These are phyloP conservation scores for Drosophila meridiana DNA, from an alignment of 2,888 invertebrate species.

Conservation along the genomic window DNA sequence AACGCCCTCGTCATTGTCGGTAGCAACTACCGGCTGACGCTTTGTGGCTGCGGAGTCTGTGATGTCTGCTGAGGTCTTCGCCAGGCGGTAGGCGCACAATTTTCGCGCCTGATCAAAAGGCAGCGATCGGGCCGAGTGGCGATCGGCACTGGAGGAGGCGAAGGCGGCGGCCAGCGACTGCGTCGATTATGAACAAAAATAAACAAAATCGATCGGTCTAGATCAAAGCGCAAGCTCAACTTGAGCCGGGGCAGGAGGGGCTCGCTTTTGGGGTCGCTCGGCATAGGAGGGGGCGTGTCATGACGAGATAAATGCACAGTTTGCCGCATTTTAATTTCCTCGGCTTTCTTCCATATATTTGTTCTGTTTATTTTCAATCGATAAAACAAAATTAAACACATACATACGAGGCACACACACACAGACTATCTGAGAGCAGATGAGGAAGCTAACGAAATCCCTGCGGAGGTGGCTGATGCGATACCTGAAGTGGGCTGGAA, in stretches of 20 bases:
- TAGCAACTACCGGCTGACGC: conserved; percentile 76
- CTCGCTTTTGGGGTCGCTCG: neutral
- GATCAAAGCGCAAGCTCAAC: conserved; percentile 73
- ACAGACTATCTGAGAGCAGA: neutral
- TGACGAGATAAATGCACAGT: conserved; percentile 75
- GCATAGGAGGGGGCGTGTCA: conserved; percentile 58
- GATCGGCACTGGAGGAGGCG: conserved; percentile 24
- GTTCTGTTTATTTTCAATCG: conserved; percentile 57
- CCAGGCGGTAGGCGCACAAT: conserved; percentile 63
- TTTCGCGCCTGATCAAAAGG: conserved; percentile 79
- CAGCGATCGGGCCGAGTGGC: conserved; percentile 37
- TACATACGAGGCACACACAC: conserved; percentile 33
- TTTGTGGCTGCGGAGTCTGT: conserved; percentile 28
- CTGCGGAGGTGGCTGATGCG: conserved; percentile 25
- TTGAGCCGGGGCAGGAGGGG: conserved; percentile 3
- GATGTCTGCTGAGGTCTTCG: conserved; percentile 33
- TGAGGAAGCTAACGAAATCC: conserved; percentile 59
- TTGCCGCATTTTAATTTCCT: conserved; percentile 76
- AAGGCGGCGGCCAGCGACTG: conserved; percentile 45
- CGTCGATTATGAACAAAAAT: conserved; percentile 78
- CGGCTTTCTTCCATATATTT: conserved; percentile 37
- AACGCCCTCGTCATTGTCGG: conserved; percentile 72
- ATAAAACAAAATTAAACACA: conserved; percentile 69
- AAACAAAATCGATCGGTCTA: conserved; percentile 75
- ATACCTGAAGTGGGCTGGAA: conserved; percentile 78